A percentile compares a stretch with the other conserved stretches of the same genome.
phyloP scores from a whole-genome alignment of 2,113 vertebrate genomes.

The Mirounga angustirostris region DNA sequence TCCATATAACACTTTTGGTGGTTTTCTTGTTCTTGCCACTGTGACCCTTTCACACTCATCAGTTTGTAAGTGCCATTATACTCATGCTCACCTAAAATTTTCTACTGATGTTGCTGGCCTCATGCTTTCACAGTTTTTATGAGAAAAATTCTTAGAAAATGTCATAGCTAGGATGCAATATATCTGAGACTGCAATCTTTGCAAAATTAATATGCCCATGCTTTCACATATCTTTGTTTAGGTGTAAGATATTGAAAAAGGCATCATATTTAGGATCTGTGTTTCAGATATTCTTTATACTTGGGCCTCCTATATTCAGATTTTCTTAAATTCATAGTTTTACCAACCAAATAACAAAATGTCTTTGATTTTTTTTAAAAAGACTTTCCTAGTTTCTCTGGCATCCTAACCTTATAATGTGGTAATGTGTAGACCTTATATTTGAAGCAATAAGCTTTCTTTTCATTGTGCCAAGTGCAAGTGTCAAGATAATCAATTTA shows the following conservation, averaged over 20 bases:
- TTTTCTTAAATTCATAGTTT: conserved; percentile 40
- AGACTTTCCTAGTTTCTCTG: background rate
- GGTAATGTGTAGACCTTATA: conserved; percentile 50
- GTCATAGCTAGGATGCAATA: background rate
- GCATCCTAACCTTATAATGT: conserved; percentile 39
- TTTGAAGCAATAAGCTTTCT: conserved; percentile 60
- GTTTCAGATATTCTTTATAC: conserved; percentile 29
- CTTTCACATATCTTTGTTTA: background rate
- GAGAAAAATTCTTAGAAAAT: conserved; percentile 28
- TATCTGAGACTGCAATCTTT: conserved; percentile 20
- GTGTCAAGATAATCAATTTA: conserved; percentile 68
- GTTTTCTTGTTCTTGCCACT: conserved; percentile 26
- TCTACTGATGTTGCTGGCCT: background rate
- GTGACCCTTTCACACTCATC: conserved; percentile 16
- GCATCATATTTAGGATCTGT: background rate
- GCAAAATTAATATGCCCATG: background rate
- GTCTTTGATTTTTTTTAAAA: background rate
- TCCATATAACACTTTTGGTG: background rate
- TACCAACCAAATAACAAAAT: conserved; percentile 39
- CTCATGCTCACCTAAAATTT: background rate
- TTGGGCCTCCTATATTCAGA: background rate
- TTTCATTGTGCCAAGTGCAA: conserved; percentile 68
- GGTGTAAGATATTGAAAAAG: background rate
- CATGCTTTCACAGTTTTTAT: background rate
- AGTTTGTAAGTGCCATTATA: background rate